These are phyloP conservation scores for Saguinus imperator DNA, from an alignment of 2,113 vertebrate species.

Conservation along the genomic window DNA sequence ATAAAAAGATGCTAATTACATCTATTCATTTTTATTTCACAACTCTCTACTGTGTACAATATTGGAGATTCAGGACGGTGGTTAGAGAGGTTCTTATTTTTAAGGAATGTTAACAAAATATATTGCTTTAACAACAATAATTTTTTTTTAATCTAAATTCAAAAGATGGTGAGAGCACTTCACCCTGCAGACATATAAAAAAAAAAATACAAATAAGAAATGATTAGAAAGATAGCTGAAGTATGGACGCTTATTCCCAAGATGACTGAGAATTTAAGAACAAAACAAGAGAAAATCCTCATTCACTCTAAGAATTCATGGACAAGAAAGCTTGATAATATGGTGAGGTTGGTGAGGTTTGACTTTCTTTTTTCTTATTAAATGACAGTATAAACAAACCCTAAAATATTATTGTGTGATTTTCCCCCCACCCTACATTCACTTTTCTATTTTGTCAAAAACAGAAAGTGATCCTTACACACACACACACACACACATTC, in stretches of 20 bases:
- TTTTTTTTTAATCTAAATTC: not conserved
- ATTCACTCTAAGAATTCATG: not conserved
- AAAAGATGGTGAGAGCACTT: not conserved
- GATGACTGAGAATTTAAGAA: not conserved
- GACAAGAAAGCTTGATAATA: not conserved
- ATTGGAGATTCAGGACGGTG: not conserved
- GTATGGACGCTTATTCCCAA: not conserved
- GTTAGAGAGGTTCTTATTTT: not conserved
- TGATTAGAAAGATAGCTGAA: not conserved
- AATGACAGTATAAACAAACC: not conserved
- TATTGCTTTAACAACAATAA: not conserved
- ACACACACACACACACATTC: too few species aligned
- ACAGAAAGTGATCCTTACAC: not conserved
- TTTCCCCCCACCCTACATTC: not conserved
- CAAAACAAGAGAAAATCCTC: not conserved
- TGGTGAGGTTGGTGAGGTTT: not conserved
- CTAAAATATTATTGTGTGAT: not conserved
- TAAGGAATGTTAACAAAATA: not conserved
- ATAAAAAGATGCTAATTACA: not conserved
- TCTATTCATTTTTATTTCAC: constrained; percentile 18
- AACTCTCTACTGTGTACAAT: constrained; percentile 10
- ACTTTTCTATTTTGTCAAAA: not conserved
- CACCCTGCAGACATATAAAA: not conserved
- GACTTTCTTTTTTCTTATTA: not conserved
- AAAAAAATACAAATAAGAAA: not conserved